Base-by-base conservation (phyloP, 1,140 invertebrate genomes). In the Drosophila sucinea region DNA sequence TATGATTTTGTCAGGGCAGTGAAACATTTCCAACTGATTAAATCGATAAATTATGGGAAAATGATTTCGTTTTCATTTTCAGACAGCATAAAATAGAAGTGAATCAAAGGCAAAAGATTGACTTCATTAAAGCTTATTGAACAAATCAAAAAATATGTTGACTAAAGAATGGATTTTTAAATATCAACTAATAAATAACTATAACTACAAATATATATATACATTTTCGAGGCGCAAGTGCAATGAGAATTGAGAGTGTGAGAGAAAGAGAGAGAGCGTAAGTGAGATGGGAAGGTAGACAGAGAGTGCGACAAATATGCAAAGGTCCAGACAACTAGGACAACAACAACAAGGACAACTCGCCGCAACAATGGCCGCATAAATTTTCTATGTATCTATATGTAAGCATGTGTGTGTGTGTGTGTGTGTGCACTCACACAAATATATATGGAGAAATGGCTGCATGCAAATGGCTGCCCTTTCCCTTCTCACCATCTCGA, bases 1-100 rank as follows among this genome's bases (percentile, higher is more conserved):
- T 87, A 87, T 89, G 83, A 87, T 87, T 87, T 87, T 87, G 83
- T 87, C 84, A 87, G 44, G 44, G 79, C 84, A 79, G 79, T 83
- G 84, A 89, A 84, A 81, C 84, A 87, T 87, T 87, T 89, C 84
- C 77, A 89, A 74, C 84, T 87, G 84, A 87, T 87, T 89, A 78
- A 89, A 87, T 87, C 84, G 80, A 84, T 84, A 89, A 87, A 89
- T 87, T 89, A 87, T 81, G 84, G 68, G 84, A 65, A 89, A 70
- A 87, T 87, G 89, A 87, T 84, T 68, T 63, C 66, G 78, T 87
- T 76, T 75, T 51, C 44, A 51, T 51, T 51, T 51, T 27, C 44
- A 8, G 84, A 84, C 89, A 77, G 23, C 67, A 67, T 32, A 47
- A 64, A 62, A 60, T 51, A 35, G 38, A 70, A 73, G 67, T 54